Conservation (phyloP, 2,113 vertebrate genomes). For the Hydrochoerus hydrochaeris region DNA sequence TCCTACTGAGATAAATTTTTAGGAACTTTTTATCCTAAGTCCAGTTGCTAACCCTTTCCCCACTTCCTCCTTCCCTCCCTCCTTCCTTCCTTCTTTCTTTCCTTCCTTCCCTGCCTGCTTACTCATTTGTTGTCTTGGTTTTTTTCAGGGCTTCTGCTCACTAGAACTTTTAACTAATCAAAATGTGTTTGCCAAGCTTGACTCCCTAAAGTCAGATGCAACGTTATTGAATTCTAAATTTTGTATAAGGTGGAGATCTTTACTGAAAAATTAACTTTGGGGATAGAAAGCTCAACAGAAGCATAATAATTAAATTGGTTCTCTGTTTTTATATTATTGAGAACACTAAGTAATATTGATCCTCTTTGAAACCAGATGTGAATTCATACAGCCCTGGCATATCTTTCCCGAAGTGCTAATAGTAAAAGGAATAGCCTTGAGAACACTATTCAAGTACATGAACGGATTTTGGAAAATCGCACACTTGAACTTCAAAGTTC, state of each 20-base stretch:
- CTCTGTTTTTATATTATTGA: slow-evolving; percentile 72
- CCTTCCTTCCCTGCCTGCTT: not conserved
- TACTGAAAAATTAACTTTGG: slow-evolving; percentile 72
- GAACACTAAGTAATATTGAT: slow-evolving; percentile 72
- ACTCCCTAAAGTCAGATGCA: slow-evolving; percentile 49
- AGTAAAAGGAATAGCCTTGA: slow-evolving; percentile 52
- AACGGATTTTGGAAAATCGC: slow-evolving; percentile 51
- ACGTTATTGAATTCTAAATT: slow-evolving; percentile 72
- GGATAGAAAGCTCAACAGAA: slow-evolving; percentile 73
- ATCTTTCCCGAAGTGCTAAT: slow-evolving; percentile 48
- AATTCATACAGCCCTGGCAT: slow-evolving; percentile 60
- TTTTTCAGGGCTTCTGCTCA: slow-evolving; percentile 31
- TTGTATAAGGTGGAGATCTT: slow-evolving; percentile 73
- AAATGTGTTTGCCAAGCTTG: slow-evolving; percentile 60
- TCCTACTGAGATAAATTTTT: slow-evolving; percentile 39
- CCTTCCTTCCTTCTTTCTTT: not conserved
- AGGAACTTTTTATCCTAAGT: not conserved
- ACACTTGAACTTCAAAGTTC: not conserved
- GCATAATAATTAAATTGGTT: slow-evolving; percentile 75
- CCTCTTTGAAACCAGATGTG: slow-evolving; percentile 69
- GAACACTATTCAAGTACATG: not conserved
- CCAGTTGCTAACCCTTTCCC: not conserved
- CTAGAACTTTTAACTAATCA: slow-evolving; percentile 61
- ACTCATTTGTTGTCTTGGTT: not conserved
- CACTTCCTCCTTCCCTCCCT: not conserved